A percentile compares a stretch with the other conserved stretches of the same genome.
Conservation (phyloP, 2,797 vertebrate species). For the Cichlasoma orientale region DNA sequence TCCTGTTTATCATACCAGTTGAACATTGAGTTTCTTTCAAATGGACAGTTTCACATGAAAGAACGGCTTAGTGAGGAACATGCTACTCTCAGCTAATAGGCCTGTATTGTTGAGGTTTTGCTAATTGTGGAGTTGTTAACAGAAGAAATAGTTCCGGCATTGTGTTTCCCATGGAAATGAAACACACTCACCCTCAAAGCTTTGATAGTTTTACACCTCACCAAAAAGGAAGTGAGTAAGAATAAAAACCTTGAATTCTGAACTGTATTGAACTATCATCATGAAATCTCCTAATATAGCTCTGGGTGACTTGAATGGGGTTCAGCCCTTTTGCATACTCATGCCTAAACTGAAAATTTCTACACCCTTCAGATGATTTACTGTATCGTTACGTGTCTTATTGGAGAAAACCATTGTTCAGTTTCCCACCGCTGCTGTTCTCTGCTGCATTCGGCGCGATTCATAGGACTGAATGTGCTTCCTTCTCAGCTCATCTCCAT, state of each 20-base stretch:
- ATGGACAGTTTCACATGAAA: not conserved
- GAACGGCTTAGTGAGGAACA: not conserved
- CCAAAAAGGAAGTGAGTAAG: not conserved
- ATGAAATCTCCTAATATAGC: not conserved
- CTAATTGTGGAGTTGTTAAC: not conserved
- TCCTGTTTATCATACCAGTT: not conserved
- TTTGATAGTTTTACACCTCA: not conserved
- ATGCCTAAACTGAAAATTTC: not conserved
- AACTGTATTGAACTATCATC: not conserved
- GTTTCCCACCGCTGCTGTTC: conserved; percentile 14
- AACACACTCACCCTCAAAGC: not conserved
- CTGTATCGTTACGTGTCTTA: not conserved
- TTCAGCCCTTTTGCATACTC: not conserved
- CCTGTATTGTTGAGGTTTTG: not conserved
- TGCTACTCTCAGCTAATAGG: not conserved
- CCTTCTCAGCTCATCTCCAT: not conserved
- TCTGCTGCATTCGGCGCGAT: not conserved
- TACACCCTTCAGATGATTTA: not conserved
- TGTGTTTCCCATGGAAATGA: conserved; percentile 21
- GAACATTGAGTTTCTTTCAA: not conserved
- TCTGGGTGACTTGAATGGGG: not conserved
- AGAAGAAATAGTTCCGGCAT: not conserved
- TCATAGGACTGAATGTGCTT: not conserved
- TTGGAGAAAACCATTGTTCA: not conserved
- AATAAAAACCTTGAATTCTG: not conserved